phyloP scores from a whole-genome alignment of 1,140 invertebrate genomes.

The Tigriopus japonicus region DNA sequence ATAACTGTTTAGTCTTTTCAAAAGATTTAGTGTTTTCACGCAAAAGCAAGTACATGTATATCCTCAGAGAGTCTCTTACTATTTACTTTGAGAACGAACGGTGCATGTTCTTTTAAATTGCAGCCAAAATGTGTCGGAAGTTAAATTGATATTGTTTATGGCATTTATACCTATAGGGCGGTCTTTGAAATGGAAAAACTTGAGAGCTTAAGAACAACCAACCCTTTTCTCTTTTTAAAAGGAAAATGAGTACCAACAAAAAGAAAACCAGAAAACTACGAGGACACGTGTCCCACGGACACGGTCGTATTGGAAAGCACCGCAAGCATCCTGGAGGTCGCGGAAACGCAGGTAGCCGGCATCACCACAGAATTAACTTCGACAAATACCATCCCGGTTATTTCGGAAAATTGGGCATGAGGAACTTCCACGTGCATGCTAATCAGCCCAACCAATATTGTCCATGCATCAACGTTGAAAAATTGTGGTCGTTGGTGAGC shows the following conservation, averaged over 20 bases:
- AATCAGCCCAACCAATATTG: constrained; percentile 82
- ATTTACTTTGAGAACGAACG: too few species aligned
- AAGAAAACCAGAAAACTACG: constrained; percentile 98
- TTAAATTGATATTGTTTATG: too few species aligned
- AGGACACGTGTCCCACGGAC: constrained; percentile 97
- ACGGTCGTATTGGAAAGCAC: constrained; percentile 98
- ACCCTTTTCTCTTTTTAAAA: too few species aligned
- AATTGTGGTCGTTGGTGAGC: constrained; percentile 87
- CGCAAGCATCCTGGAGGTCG: constrained; percentile 99
- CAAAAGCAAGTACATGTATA: too few species aligned
- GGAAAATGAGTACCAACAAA: constrained; percentile 51
- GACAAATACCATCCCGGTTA: constrained; percentile 99
- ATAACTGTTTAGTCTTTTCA: too few species aligned
- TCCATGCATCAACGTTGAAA: constrained; percentile 85
- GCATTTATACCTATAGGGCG: too few species aligned
- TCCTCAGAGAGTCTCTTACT: too few species aligned
- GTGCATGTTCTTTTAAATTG: too few species aligned
- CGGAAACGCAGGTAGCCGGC: constrained; percentile 99
- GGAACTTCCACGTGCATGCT: constrained; percentile 79
- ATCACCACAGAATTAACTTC: constrained; percentile 98
- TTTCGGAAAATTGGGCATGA: constrained; percentile 99
- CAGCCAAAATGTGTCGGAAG: too few species aligned
- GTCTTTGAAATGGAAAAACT: too few species aligned
- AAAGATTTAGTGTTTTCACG: too few species aligned
- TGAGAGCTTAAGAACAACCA: too few species aligned